Evolutionary conservation across 1,140 invertebrate species (phyloP), one percentile per base, ranked within the genome.

Genomic region (Batillaria attramentaria): DNA sequence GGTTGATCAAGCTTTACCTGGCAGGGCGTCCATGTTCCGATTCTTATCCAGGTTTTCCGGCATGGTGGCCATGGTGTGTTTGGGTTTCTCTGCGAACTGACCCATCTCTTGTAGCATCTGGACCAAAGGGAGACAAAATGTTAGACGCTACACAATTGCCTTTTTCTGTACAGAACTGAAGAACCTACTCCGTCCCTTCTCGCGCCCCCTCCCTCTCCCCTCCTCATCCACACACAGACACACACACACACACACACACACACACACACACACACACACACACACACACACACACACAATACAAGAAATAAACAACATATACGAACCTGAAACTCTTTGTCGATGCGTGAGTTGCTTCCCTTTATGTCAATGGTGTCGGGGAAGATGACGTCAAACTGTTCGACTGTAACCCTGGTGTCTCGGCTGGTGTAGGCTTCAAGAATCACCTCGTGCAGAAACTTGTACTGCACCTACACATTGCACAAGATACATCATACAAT

Each of bases 31-130:
- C n/a, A 28, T 50, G 37, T 75, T 35, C 31, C 73, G 33, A 57
- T 75, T 75, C 57, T 75, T 75, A 35, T 31, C 0, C 37, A 39
- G 20, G 41, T 65, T 75, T 18, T 75, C 73, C 37, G 31, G 5
- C 1, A 62, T n/a, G 1, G 4, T 5, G n/a, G 54, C 73, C 16
- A 42, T 65, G 24, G 33, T 75, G 54, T 39, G 54, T 18, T 75
- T 20, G 24, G 54, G 73, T 28, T 65, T 75, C 3, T 3, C 0
- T 16, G 57, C 73, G 39, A 50, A 75, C n/a, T 33, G 20, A 24
- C 37, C 42, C 57, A 75, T 37, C 57, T 75, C 54, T 39, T 75
- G 39, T 57, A 75, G 37, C 2, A 42, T 5, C 73, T 75, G 73
- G 28, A n/a, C 37, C 2, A 62, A 31, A n/a, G 24, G 24, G n/a